Percentiles rank a stretch among this genome's conserved stretches.
Evolutionary conservation across 2,888 invertebrate genomes (phyloP).

Genomic region (Drosophila nigritarsus): DNA sequence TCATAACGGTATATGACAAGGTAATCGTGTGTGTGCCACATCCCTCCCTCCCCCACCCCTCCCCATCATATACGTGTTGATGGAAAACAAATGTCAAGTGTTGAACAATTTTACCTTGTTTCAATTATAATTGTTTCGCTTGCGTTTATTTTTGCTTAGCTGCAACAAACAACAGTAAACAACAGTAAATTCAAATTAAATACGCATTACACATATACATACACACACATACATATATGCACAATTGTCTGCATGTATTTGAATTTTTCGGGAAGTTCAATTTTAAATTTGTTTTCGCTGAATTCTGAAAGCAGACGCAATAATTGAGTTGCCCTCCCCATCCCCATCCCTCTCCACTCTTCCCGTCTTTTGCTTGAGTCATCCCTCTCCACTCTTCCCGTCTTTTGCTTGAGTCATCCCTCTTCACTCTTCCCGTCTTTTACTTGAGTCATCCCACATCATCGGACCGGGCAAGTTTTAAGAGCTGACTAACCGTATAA

Average conservation of each 20-base stretch:
- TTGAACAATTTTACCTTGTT: conserved; percentile 40
- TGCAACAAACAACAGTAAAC: conserved; percentile 23
- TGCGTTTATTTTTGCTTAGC: conserved; percentile 33
- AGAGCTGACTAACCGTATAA: conserved; percentile 32
- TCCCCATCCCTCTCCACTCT: not conserved
- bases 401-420: conserved; percentile 21
- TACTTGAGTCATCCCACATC: conserved; percentile 20
- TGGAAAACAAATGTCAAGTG: conserved; percentile 54
- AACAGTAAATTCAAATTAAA: conserved; percentile 42
- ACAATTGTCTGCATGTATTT: conserved; percentile 15
- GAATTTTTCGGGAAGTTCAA: conserved; percentile 64
- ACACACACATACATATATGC: conserved; percentile 15
- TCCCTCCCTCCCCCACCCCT: not conserved
- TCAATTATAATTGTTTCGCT: conserved; percentile 17
- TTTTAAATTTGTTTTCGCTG: conserved; percentile 37
- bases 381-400: too few species aligned
- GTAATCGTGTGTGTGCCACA: conserved; percentile 18
- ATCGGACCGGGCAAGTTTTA: conserved; percentile 2
- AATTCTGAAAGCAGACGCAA: conserved; percentile 29
- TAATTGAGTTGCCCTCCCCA: conserved; percentile 3
- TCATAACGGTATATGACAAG: conserved; percentile 53
- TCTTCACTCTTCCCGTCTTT: not conserved
- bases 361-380: conserved; percentile 24
- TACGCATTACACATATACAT: conserved; percentile 41
- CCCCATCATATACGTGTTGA: conserved; percentile 8